Conservation (phyloP, 1,140 invertebrate genomes). For the Ylistrum balloti region DNA sequence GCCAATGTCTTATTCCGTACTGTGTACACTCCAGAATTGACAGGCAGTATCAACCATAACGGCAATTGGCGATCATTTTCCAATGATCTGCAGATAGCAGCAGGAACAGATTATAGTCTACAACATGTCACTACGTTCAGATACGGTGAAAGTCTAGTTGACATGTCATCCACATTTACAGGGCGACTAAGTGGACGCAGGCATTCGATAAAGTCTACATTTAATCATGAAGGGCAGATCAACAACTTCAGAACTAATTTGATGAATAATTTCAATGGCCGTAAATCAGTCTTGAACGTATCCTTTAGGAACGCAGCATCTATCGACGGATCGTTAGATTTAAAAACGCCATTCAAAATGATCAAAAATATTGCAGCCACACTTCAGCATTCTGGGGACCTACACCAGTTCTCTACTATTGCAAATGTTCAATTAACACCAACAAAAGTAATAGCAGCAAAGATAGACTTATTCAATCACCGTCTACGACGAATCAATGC, state of each 20-base stretch:
- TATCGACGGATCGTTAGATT: too few species aligned
- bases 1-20: neutral
- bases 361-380: conserved; percentile 59
- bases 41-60: neutral
- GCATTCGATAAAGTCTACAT: too few species aligned
- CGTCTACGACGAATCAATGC: conserved; percentile 44
- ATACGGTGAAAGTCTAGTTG: too few species aligned
- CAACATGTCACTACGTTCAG: neutral
- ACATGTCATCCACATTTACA: too few species aligned
- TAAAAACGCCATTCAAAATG: conserved; percentile 67
- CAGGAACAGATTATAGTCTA: neutral
- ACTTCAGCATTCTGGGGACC: conserved; percentile 62
- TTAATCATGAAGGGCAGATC: too few species aligned
- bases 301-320: too few species aligned
- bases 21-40: neutral
- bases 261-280: too few species aligned
- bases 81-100: neutral
- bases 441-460: conserved; percentile 32
- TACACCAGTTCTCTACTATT: conserved; percentile 51
- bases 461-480: conserved; percentile 41
- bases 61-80: conserved; percentile 10
- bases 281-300: too few species aligned
- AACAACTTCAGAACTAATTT: too few species aligned
- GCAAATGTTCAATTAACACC: conserved; percentile 43
- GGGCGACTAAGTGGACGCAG: too few species aligned